Evolutionary conservation across 2,113 vertebrate species (phyloP), one percentile per base, ranked within the genome.

Genomic region (Pogonocichla stellata): DNA sequence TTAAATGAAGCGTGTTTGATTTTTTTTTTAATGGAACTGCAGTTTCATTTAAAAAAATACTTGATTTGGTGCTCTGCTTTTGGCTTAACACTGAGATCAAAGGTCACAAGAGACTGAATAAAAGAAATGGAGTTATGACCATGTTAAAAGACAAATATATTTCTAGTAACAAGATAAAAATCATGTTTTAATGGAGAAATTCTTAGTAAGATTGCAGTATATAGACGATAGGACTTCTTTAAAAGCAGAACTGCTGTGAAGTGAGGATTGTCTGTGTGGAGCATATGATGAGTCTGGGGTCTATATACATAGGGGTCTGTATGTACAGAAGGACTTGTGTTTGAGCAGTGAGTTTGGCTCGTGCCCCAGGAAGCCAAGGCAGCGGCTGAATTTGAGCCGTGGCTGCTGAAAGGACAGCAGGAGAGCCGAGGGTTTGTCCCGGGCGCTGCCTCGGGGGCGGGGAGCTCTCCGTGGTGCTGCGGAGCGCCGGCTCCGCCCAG

Each of bases 401-500:
- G 5, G 14, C 16, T 26, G 45, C 10, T 0, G 1, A 2, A 29
- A 1, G 48, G 5, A 2, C 7, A 1, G 45, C 24, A n/a, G 9
- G 19, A 8, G 7, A 22, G 19, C 38, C 5, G 15, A 2, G 33
- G 10, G 20, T 4, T 8, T 4, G 6, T 10, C 8, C 38, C 1
- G 1, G 7, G 10, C 7, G 0, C 34, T 0, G 57, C 53, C 10
- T 5, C 1, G 10, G 38, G 9, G 2, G 1, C 3, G 6, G 1
- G 16, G 85, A 75, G 84, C 95, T 87, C 73, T 95, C 93, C 90
- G 1, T 69, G 91, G 95, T 91, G 66, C 91, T 92, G 77, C 29
- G 7, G 29, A 12, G 2, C 5, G 0, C 31, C 0, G 0, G 3
- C 56, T 1, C 4, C 1, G 10, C 36, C 36, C 25, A 0, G 28